Evolutionary conservation across 1,140 invertebrate species (phyloP), one percentile per base, ranked within the genome.

Genomic region (Pissodes strobi): DNA sequence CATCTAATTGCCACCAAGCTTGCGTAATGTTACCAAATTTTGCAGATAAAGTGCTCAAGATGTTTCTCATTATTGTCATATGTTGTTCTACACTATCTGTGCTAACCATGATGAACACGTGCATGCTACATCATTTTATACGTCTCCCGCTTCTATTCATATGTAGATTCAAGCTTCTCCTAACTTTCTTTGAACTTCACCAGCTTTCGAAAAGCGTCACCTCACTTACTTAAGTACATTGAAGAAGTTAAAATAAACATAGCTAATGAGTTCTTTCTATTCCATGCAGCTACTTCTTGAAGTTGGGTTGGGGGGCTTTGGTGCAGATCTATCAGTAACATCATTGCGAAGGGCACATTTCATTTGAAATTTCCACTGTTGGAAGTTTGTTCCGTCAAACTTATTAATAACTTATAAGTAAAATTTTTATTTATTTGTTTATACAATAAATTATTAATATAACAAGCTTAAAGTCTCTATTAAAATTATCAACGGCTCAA

Each of bases 1-100:
- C 66, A 70, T 76, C 74, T 17, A 79, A 18, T 38, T 73, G 79
- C 48, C 76, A 57, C 75, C 76, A 78, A 1, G 76, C 78, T 69
- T 78, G 74, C 34, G 74, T 71, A 43, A 79, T 43, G 53, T 72
- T 73, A 63, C 71, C 63, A 38, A 69, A 77, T 45, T 76, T 78
- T 0, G 34, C 8, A 10, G 65, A 61, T 37, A 72, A 34, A 22
- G 71, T 74, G 41, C 70, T 63, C 4, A 65, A 15, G 45, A 76
- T 74, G 64, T 80, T 78, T 45, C 75, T 76, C 38, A 78, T 77
- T 0, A 79, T 39, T 2, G 74, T 76, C 9, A 64, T 74, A 15
- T 77, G n/a, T n/a, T n/a, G n/a, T n/a, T n/a, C n/a, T n/a, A n/a
- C n/a, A n/a, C n/a, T n/a, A n/a, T n/a, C n/a, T n/a, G n/a, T n/a